Evolutionary conservation across 2,113 vertebrate genomes (phyloP).

Genomic region (Ochotona curzoniae): DNA sequence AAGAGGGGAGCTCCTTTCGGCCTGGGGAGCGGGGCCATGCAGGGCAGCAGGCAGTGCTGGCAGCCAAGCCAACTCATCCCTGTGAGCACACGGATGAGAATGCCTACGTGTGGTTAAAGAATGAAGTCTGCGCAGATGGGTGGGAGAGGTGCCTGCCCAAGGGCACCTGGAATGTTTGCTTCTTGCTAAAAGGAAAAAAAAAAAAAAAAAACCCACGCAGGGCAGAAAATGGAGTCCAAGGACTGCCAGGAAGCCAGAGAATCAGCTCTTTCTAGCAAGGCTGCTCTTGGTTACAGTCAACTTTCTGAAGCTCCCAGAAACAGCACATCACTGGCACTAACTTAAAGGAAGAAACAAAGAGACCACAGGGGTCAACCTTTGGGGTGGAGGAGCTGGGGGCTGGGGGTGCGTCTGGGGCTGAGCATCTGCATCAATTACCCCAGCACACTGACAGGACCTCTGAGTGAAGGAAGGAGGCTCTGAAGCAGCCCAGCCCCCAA

Average conservation of each 20-base stretch:
- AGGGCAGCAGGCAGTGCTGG: background rate
- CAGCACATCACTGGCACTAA: slow-evolving; percentile 85
- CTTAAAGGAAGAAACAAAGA: slow-evolving; percentile 87
- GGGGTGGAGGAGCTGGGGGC: slow-evolving; percentile 80
- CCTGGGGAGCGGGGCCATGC: background rate
- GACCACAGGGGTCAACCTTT: slow-evolving; percentile 85
- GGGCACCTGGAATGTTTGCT: slow-evolving; percentile 85
- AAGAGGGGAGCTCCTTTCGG: slow-evolving; percentile 78
- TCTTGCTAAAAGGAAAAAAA: slow-evolving; percentile 86
- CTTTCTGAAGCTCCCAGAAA: slow-evolving; percentile 85
- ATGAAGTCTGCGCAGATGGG: slow-evolving; percentile 80
- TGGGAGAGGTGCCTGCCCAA: slow-evolving; percentile 86
- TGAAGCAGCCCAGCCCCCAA: slow-evolving; percentile 63
- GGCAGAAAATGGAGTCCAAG: slow-evolving; percentile 86
- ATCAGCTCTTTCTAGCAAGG: slow-evolving; percentile 80
- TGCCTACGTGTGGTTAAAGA: slow-evolving; percentile 82
- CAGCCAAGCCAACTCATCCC: background rate
- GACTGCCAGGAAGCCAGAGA: slow-evolving; percentile 82
- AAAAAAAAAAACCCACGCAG: slow-evolving; percentile 50
- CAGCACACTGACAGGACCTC: slow-evolving; percentile 81
- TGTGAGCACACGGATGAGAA: slow-evolving; percentile 76
- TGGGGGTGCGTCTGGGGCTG: slow-evolving; percentile 72
- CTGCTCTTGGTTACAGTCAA: slow-evolving; percentile 86
- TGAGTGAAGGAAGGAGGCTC: slow-evolving; percentile 77
- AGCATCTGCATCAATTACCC: slow-evolving; percentile 84